Percentiles rank a stretch among this genome's conserved stretches.
Conservation (phyloP, 2,797 vertebrate genomes). For the Helarctos malayanus region DNA sequence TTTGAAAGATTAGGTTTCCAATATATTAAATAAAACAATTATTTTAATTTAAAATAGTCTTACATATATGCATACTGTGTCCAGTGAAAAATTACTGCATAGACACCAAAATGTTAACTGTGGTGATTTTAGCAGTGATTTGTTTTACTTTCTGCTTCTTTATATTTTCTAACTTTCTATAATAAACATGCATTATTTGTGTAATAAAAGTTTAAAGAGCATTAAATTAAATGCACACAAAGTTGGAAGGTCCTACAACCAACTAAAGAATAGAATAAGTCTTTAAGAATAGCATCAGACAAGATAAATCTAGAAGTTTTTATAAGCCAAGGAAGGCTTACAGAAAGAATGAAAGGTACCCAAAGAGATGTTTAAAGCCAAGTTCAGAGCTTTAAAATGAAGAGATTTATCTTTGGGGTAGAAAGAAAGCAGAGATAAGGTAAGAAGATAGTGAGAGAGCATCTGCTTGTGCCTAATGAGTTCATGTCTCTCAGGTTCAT, state of each 20-base stretch:
- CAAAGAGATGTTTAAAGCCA: slow-evolving; percentile 8
- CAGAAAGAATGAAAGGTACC: slow-evolving; percentile 10
- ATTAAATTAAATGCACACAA: not conserved
- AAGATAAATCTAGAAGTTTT: slow-evolving; percentile 31
- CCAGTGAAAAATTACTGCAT: not conserved
- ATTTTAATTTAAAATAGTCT: slow-evolving; percentile 12
- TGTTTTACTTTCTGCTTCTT: not conserved
- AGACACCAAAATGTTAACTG: slow-evolving; percentile 15
- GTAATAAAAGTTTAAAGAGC: not conserved
- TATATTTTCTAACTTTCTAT: slow-evolving; percentile 20
- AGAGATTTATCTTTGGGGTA: not conserved
- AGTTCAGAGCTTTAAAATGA: slow-evolving; percentile 2
- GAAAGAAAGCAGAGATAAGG: not conserved
- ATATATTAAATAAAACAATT: slow-evolving; percentile 22
- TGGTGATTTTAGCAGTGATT: not conserved
- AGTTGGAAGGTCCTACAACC: not conserved
- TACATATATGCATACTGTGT: not conserved
- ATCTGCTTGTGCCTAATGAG: not conserved
- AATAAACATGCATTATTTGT: not conserved
- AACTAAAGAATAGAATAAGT: slow-evolving; percentile 34
- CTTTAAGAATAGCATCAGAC: not conserved
- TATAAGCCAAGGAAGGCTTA: not conserved
- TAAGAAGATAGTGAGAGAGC: not conserved
- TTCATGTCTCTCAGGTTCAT: not conserved
- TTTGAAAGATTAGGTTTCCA: not conserved